Percentiles rank a stretch among this genome's conserved stretches.
Conservation (phyloP, 30 jellyfish, hydroid and myxozoan species). For the Calvadosia cruxmelitensis region DNA sequence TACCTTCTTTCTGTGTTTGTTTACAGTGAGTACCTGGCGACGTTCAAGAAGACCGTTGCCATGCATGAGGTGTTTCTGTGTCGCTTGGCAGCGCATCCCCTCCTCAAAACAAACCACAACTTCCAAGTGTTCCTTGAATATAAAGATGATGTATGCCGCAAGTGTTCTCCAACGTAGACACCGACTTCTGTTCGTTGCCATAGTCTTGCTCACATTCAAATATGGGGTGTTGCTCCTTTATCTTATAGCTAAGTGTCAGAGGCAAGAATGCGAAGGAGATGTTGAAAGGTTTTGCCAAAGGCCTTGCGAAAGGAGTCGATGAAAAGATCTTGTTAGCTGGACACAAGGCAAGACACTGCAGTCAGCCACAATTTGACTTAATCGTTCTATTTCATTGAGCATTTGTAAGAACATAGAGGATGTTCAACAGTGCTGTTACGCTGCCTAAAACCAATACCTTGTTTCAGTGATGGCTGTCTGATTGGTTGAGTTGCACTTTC, state of each 20-base stretch:
- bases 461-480: background rate
- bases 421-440: background rate
- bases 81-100: constrained; percentile 95
- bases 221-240: background rate
- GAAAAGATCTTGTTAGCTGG: constrained; percentile 91
- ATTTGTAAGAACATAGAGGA: background rate
- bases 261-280: constrained; percentile 77
- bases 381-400: background rate
- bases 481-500: too few relatives aligned
- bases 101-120: constrained; percentile 69
- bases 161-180: too few relatives aligned
- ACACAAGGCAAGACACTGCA: constrained; percentile 56
- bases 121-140: constrained; percentile 76
- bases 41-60: constrained; percentile 96
- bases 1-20: background rate
- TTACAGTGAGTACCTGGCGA: constrained; percentile 87
- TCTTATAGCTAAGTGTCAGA: constrained; percentile 77
- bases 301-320: constrained; percentile 95
- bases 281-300: constrained; percentile 92
- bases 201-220: too few relatives aligned
- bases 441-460: background rate
- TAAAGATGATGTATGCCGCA: constrained; percentile 86
- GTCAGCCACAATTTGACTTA: background rate
- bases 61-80: constrained; percentile 96
- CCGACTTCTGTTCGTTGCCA: too few relatives aligned